Base-by-base conservation (phyloP, 64 coral and sea anemone genomes). In the Dendronephthya gigantea region DNA sequence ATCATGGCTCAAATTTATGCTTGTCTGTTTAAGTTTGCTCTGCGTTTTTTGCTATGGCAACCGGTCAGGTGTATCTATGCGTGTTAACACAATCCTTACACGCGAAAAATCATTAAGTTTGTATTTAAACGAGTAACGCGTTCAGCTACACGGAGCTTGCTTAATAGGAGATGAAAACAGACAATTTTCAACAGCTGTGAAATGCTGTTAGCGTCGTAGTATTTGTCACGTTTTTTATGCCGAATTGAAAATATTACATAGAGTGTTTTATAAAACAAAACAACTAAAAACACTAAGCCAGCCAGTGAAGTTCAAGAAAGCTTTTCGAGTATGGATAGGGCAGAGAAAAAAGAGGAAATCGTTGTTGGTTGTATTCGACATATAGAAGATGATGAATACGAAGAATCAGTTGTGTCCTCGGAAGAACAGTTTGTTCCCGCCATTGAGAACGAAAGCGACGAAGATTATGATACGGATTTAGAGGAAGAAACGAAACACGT, bases 401-500 rank as follows among this genome's bases (percentile, higher is more conserved):
- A 75, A 75, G 69, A 75, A 75, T 4, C 30, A 33, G 12, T 37
- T 31, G 4, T 45, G 11, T 45, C 41, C 41, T 19, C 30, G 6
- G 69, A 75, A 37, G 69, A 33, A 13, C 14, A 75, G 30, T 75
- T 75, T 37, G 69, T 75, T 13, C 69, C 69, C 6, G 12, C 12
- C 12, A 75, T 75, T 31, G 30, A 31, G 7, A 75, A 75, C 0
- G 69, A 75, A 75, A 93, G 94, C 43, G 88, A 86, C 35, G 87
- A 87, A 16, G 94, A 98, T 28, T 98, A 98, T 32, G 92, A 98
- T 41, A 98, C 94, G 1, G 94, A 93, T 43, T 69, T 98, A 8
- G 94, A 98, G 39, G 68, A 39, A 7, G 90, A 81, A 55, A 33
- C 59, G 35, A 28, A 33, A 75, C 32, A 76, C 6, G 40, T 36